phyloP scores from a whole-genome alignment of 2,113 vertebrate genomes.

The Symphodus melops region DNA sequence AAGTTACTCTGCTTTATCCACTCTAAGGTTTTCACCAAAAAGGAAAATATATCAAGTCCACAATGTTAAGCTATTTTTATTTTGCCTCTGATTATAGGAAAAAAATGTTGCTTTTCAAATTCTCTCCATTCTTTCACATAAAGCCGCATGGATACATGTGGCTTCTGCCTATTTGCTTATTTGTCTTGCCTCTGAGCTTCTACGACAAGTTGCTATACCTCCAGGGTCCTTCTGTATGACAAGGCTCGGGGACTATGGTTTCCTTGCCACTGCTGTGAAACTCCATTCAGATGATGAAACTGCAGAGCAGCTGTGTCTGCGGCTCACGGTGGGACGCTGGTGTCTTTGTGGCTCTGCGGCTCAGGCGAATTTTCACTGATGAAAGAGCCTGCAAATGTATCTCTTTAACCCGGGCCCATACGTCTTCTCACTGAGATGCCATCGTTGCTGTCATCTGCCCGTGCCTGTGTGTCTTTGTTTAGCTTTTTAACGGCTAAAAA shows the following conservation, averaged over 20 bases:
- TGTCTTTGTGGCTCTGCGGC: conserved; percentile 66
- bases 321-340: conserved; percentile 73
- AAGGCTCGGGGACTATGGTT: conserved; percentile 63
- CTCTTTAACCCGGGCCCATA: conserved; percentile 56
- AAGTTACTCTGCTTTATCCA: conserved; percentile 17
- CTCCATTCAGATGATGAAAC: conserved; percentile 80
- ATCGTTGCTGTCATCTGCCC: conserved; percentile 42
- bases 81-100: conserved; percentile 34
- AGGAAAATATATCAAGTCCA: conserved; percentile 23
- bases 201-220: conserved; percentile 59
- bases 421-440: conserved; percentile 60
- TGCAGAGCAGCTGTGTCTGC: conserved; percentile 65
- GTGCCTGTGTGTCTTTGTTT: conserved; percentile 22
- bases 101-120: conserved; percentile 36
- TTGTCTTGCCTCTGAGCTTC: conserved; percentile 50
- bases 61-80: conserved; percentile 21
- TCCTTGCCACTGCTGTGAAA: conserved; percentile 75
- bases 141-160: conserved; percentile 26
- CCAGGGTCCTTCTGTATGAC: conserved; percentile 57
- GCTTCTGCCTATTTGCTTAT: conserved; percentile 64
- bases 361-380: conserved; percentile 70
- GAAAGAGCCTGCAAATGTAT: conserved; percentile 77
- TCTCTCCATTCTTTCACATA: conserved; percentile 36
- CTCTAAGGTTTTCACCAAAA: background rate
- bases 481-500: conserved; percentile 10